Evolutionary conservation across 2,113 vertebrate genomes (phyloP).

Genomic region (Xiphophorus hellerii): DNA sequence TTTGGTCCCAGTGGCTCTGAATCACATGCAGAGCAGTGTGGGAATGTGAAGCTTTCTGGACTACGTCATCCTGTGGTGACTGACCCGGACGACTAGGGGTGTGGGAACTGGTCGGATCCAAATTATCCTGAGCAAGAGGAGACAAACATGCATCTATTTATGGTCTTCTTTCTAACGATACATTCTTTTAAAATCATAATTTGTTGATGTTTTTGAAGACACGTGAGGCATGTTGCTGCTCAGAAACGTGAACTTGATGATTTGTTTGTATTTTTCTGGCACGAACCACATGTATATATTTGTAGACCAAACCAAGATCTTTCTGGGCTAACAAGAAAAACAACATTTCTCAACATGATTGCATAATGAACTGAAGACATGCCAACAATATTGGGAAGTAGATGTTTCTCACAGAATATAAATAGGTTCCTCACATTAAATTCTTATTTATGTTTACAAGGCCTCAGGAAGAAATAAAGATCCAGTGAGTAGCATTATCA

Average conservation of each 20-base stretch:
- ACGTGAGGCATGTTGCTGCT: neutral
- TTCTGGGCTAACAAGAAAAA: slow-evolving; percentile 22
- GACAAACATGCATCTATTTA: slow-evolving; percentile 41
- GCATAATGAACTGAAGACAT: slow-evolving; percentile 26
- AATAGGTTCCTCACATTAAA: neutral
- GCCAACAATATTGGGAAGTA: neutral
- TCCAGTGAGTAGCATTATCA: neutral
- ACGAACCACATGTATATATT: neutral
- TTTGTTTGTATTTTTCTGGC: slow-evolving; percentile 10
- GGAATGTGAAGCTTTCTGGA: slow-evolving; percentile 74
- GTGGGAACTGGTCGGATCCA: slow-evolving; percentile 72
- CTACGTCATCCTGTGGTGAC: slow-evolving; percentile 61
- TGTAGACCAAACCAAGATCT: neutral
- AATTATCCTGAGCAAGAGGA: slow-evolving; percentile 34
- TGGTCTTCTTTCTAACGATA: slow-evolving; percentile 18
- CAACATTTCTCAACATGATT: slow-evolving; percentile 9
- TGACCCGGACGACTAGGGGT: slow-evolving; percentile 58
- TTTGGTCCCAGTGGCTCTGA: slow-evolving; percentile 53
- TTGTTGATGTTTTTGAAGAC: neutral
- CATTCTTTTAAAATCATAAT: neutral
- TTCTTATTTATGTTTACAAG: neutral
- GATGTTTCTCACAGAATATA: neutral
- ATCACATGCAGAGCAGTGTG: slow-evolving; percentile 74
- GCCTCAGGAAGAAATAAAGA: neutral
- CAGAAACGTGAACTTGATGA: slow-evolving; percentile 9